Evolutionary conservation across 2,888 invertebrate species (phyloP).

Genomic region (Netelia fuscicornis): DNA sequence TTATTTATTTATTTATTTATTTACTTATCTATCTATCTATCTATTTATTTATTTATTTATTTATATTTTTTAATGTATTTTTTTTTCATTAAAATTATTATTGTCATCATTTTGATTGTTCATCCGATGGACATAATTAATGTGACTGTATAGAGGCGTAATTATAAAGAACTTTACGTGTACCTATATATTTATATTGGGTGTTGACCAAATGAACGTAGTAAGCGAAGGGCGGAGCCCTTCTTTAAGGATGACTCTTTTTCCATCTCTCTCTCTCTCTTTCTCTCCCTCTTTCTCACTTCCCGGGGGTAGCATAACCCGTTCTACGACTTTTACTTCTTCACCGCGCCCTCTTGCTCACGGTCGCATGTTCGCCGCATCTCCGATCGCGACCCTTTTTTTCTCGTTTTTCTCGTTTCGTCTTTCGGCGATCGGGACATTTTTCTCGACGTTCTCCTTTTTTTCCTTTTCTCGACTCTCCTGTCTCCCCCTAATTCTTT

Average conservation of each 20-base stretch:
- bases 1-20: no score
- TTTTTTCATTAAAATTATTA: neutral
- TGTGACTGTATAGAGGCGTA: neutral
- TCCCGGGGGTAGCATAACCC: slow-evolving; percentile 42
- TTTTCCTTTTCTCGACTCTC: neutral
- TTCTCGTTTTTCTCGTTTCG: slow-evolving; percentile 24
- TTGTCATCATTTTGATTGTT: slow-evolving; percentile 2
- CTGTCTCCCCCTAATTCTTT: neutral
- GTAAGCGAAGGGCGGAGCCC: slow-evolving; percentile 33
- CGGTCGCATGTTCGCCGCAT: slow-evolving; percentile 20
- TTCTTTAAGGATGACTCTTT: slow-evolving; percentile 25
- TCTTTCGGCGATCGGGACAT: slow-evolving; percentile 32
- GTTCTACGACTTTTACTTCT: slow-evolving; percentile 58
- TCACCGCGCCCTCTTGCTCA: slow-evolving; percentile 15
- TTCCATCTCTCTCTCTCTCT: slow-evolving; percentile 20
- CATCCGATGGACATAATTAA: slow-evolving; percentile 4
- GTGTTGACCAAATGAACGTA: neutral
- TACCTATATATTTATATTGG: neutral
- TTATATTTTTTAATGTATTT: neutral
- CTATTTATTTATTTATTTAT: no score
- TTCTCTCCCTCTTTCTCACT: slow-evolving; percentile 4
- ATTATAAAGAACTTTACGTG: slow-evolving; percentile 15
- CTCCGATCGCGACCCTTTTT: slow-evolving; percentile 44
- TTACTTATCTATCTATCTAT: no score
- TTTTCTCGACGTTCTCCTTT: slow-evolving; percentile 14